These are phyloP conservation scores for Drosophila picticornis DNA, from an alignment of 2,888 invertebrate genomes.

Conservation along the genomic window DNA sequence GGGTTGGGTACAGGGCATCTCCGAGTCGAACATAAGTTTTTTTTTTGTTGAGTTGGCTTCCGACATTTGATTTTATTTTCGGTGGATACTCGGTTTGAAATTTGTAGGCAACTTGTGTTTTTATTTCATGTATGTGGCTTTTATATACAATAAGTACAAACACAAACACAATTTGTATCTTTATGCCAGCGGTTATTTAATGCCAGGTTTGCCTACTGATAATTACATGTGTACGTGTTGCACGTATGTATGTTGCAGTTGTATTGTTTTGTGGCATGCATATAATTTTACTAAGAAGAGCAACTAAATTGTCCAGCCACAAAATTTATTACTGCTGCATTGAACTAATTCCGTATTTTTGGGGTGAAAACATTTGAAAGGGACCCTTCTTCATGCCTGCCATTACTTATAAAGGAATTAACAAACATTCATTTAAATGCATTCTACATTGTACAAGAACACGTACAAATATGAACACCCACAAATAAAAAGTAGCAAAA, in stretches of 20 bases:
- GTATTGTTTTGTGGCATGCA: conserved; percentile 46
- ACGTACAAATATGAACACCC: background rate
- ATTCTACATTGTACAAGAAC: background rate
- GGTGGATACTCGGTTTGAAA: background rate
- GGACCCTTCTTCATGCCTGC: conserved; percentile 1
- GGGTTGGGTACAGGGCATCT: background rate
- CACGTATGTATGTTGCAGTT: conserved; percentile 26
- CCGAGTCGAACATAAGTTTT: background rate
- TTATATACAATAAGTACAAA: background rate
- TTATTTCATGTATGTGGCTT: conserved; percentile 1
- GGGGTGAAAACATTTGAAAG: conserved; percentile 13
- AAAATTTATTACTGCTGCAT: conserved; percentile 81
- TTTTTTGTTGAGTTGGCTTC: background rate
- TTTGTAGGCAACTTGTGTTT: background rate
- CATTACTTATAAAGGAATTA: conserved; percentile 6
- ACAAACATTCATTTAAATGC: conserved; percentile 5
- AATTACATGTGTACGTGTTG: background rate
- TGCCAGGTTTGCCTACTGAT: background rate
- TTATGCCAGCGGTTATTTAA: conserved; percentile 10
- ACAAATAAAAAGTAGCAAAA: background rate
- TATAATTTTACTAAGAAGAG: conserved; percentile 36
- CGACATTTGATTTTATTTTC: background rate
- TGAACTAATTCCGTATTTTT: conserved; percentile 23
- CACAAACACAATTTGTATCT: conserved; percentile 9
- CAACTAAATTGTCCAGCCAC: conserved; percentile 59